Conservation (phyloP, 2,113 vertebrate genomes). For the Manacus vitellinus region DNA sequence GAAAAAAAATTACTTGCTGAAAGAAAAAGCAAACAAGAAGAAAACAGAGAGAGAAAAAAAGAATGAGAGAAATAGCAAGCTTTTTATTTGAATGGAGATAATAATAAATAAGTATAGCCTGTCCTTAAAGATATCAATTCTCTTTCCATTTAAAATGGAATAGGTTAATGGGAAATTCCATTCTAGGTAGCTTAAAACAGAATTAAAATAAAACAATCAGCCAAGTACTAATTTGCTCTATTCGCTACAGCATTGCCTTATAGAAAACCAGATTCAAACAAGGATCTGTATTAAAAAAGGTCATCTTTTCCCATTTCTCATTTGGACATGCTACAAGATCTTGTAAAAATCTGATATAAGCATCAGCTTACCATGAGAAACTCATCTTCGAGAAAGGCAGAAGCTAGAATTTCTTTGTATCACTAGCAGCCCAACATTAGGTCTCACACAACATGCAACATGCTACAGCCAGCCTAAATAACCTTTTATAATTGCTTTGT, state of each 20-base stretch:
- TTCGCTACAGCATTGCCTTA: neutral
- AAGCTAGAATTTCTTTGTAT: neutral
- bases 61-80: neutral
- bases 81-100: neutral
- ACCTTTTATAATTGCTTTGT: neutral
- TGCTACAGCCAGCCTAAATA: neutral
- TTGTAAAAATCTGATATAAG: neutral
- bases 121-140: neutral
- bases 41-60: accelerated
- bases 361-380: neutral
- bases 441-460: neutral
- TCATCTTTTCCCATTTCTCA: neutral
- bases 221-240: neutral
- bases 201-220: neutral
- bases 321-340: neutral
- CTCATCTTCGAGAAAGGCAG: neutral
- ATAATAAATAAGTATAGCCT: slow-evolving; percentile 1
- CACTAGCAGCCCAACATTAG: neutral
- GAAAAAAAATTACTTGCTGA: neutral
- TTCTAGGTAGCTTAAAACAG: neutral
- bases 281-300: neutral
- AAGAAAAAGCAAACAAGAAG: neutral
- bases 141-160: neutral
- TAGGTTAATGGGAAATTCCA: neutral
- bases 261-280: neutral